These are phyloP conservation scores for Morpho deidamia DNA, from an alignment of 2,888 invertebrate genomes.

Conservation along the genomic window DNA sequence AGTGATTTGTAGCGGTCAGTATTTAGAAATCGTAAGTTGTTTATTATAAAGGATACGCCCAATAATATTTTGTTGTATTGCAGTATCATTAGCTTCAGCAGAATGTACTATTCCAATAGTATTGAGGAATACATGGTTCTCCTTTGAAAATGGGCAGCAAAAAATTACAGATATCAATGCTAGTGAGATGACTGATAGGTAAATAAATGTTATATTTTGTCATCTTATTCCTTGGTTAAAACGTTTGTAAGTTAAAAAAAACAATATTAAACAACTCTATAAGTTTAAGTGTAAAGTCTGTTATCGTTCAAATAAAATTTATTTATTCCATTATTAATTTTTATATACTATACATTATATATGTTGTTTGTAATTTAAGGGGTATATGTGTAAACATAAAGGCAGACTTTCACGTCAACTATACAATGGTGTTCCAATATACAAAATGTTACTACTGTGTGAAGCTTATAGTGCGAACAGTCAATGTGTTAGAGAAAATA, in stretches of 20 bases:
- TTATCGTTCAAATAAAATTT: neutral
- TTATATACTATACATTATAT: neutral
- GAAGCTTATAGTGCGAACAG: slow-evolving; percentile 88
- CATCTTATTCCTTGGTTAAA: neutral
- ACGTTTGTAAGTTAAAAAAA: no score
- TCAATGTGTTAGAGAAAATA: slow-evolving; percentile 92
- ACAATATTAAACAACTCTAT: no score
- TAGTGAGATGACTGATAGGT: slow-evolving; percentile 84
- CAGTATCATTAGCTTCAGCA: slow-evolving; percentile 48
- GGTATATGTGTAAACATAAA: slow-evolving; percentile 86
- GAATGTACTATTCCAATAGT: slow-evolving; percentile 87
- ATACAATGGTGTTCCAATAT: slow-evolving; percentile 88
- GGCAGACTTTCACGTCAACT: slow-evolving; percentile 88
- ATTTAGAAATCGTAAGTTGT: neutral
- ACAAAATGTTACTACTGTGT: slow-evolving; percentile 90
- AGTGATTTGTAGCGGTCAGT: slow-evolving; percentile 3
- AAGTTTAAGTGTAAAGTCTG: no score
- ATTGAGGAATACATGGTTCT: slow-evolving; percentile 93
- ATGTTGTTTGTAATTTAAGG: slow-evolving; percentile 36
- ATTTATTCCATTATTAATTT: neutral
- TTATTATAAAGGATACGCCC: slow-evolving; percentile 51
- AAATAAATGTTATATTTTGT: slow-evolving; percentile 22
- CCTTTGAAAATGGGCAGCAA: slow-evolving; percentile 91
- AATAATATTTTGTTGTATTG: slow-evolving; percentile 34
- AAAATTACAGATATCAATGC: slow-evolving; percentile 91